Conservation (phyloP, 2,888 invertebrate genomes). For the Oegoconia quadripuncta region DNA sequence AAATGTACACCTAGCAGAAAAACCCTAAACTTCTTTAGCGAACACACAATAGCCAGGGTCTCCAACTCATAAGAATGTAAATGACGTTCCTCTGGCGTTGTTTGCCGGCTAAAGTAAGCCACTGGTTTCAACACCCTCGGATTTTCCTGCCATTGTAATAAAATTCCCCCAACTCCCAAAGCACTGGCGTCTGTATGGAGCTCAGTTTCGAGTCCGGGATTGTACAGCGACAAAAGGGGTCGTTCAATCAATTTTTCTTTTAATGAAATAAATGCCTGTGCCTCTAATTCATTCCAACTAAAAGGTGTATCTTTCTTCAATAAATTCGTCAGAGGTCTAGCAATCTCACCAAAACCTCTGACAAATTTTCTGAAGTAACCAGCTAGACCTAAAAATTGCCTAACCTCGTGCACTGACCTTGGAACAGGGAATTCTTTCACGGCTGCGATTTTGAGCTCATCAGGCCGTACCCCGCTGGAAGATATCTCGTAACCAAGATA, state of each 20-base stretch:
- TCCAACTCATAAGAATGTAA: constrained; percentile 26
- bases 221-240: constrained; percentile 31
- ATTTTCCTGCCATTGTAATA: constrained; percentile 26
- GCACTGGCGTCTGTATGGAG: constrained; percentile 35
- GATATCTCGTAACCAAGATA: constrained; percentile 24
- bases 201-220: constrained; percentile 27
- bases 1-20: constrained; percentile 27
- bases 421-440: constrained; percentile 19
- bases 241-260: constrained; percentile 11
- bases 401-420: constrained; percentile 18
- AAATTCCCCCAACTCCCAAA: constrained; percentile 30
- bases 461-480: constrained; percentile 14
- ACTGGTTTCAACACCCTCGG: constrained; percentile 7
- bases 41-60: constrained; percentile 25
- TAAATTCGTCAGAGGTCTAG: constrained; percentile 17
- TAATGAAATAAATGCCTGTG: constrained; percentile 4
- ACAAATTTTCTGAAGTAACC: constrained; percentile 24
- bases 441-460: constrained; percentile 13
- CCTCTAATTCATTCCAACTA: constrained; percentile 13
- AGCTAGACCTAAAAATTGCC: constrained; percentile 23
- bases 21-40: constrained; percentile 27
- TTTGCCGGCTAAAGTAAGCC: constrained; percentile 26
- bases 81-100: constrained; percentile 20
- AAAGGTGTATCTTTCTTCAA: constrained; percentile 18
- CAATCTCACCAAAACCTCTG: constrained; percentile 18